Conservation (phyloP, 1,140 invertebrate genomes). For the Octopus bimaculoides region DNA sequence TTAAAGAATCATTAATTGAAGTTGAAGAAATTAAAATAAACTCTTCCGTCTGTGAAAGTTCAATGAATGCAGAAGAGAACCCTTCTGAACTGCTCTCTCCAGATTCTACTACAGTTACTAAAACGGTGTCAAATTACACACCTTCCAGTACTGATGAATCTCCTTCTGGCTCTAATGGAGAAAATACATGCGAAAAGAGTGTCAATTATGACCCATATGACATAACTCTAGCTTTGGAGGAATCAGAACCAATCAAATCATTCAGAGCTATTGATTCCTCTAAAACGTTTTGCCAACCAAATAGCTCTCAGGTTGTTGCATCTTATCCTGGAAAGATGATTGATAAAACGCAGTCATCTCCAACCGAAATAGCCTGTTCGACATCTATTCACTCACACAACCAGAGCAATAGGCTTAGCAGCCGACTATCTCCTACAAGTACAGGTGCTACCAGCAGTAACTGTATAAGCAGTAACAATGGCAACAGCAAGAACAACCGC, state of each 20-base stretch:
- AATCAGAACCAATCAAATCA: neutral
- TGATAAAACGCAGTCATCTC: neutral
- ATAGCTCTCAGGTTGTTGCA: neutral
- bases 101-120: conserved; percentile 14
- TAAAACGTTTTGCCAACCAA: neutral
- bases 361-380: neutral
- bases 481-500: neutral
- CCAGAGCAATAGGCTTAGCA: neutral
- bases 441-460: neutral
- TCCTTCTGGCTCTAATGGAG: neutral
- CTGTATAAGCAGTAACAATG: neutral
- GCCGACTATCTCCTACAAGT: neutral
- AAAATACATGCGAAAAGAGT: neutral
- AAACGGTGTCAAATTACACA: neutral
- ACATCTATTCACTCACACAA: neutral
- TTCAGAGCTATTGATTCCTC: neutral
- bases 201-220: conserved; percentile 4
- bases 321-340: neutral
- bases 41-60: conserved; percentile 1
- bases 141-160: conserved; percentile 2
- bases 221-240: neutral
- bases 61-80: neutral
- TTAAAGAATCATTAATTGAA: conserved; percentile 13
- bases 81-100: conserved; percentile 15
- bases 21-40: conserved; percentile 1